Evolutionary conservation across 2,888 invertebrate genomes (phyloP).

Genomic region (Orchestes rusci): DNA sequence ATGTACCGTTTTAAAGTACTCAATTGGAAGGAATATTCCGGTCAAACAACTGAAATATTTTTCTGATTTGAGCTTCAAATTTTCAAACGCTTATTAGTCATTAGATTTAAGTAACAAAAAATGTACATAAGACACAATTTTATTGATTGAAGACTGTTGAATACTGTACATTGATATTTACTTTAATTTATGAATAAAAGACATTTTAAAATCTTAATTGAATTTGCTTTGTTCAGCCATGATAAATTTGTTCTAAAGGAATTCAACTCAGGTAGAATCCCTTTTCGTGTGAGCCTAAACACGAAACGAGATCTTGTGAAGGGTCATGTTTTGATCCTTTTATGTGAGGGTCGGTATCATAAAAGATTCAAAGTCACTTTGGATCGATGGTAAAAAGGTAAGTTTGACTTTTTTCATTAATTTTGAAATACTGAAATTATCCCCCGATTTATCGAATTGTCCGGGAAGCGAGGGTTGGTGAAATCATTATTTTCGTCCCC

Average conservation of each 20-base stretch:
- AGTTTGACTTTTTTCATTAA: too few relatives aligned
- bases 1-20: conserved; percentile 9
- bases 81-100: conserved; percentile 43
- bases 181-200: conserved; percentile 32
- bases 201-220: conserved; percentile 26
- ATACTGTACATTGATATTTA: conserved; percentile 36
- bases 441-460: too few relatives aligned
- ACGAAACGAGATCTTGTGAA: too few relatives aligned
- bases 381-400: too few relatives aligned
- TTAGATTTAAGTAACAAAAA: conserved; percentile 36
- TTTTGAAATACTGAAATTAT: too few relatives aligned
- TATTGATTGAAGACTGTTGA: conserved; percentile 43
- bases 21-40: neutral
- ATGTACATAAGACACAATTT: conserved; percentile 15
- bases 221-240: neutral
- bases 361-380: conserved; percentile 2
- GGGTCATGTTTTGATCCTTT: conserved; percentile 1
- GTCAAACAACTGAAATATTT: too few relatives aligned
- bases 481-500: conserved; percentile 17
- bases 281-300: neutral
- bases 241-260: too few relatives aligned
- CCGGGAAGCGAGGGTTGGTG: conserved; percentile 15
- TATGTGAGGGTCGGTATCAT: conserved; percentile 1
- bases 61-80: too few relatives aligned
- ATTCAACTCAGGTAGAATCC: conserved; percentile 3